A percentile compares a stretch with the other conserved stretches of the same genome.
Conservation (phyloP, 1,140 invertebrate species). For the Ladona fulva region DNA sequence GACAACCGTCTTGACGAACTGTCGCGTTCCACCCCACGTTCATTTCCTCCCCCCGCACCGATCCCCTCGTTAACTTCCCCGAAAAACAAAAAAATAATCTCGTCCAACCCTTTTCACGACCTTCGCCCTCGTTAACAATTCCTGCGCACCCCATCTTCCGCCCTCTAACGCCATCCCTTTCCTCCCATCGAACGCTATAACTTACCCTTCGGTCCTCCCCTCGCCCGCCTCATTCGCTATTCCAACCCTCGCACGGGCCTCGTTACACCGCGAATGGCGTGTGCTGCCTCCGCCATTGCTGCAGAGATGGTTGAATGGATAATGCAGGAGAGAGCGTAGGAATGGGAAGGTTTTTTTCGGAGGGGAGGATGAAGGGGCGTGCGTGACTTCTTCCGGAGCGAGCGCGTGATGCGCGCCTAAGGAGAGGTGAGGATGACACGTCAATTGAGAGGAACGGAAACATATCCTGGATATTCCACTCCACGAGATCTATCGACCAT, state of each 20-base stretch:
- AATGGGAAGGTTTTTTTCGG: too few species aligned
- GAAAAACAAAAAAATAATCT: neutral
- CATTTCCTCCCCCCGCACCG: neutral
- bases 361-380: too few species aligned
- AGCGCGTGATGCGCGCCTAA: too few species aligned
- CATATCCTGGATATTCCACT: too few species aligned
- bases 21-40: neutral
- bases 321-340: neutral
- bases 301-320: conserved; percentile 4
- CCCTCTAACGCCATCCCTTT: neutral
- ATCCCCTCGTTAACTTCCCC: neutral
- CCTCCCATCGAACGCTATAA: neutral
- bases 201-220: neutral
- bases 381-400: too few species aligned
- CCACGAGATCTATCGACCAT: too few species aligned
- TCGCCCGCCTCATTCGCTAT: neutral
- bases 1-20: neutral
- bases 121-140: neutral
- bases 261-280: neutral
- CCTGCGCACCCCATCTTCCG: neutral
- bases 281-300: neutral
- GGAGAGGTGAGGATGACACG: too few species aligned
- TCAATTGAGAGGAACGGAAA: too few species aligned
- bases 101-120: neutral
- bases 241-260: neutral